These are phyloP conservation scores for Lycaon pictus DNA, from an alignment of 2,113 vertebrate species.

Conservation along the genomic window DNA sequence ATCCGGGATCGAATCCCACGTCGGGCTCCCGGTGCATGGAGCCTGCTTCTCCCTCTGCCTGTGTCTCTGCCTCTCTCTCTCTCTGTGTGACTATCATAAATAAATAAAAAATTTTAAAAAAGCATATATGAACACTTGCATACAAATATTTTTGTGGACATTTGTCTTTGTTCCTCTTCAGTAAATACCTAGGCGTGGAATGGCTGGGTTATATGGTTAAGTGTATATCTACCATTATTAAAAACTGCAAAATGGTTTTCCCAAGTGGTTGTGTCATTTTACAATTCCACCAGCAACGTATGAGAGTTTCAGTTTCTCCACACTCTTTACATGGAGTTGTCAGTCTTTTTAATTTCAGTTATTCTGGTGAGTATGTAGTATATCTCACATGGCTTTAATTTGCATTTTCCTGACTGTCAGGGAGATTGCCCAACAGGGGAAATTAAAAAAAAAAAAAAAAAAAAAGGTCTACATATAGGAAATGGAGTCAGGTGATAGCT, in stretches of 20 bases:
- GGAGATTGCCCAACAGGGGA: not conserved
- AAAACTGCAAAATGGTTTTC: slow-evolving; percentile 5
- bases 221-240: not conserved
- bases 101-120: not conserved
- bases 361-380: not conserved
- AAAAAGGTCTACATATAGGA: not conserved
- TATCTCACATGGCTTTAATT: not conserved
- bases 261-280: not conserved
- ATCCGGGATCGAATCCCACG: too few relatives aligned
- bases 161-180: not conserved
- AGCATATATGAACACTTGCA: not conserved
- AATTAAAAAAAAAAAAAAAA: not conserved
- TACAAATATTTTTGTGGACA: not conserved
- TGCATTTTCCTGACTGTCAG: not conserved
- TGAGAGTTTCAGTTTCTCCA: not conserved
- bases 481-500: not conserved
- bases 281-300: not conserved
- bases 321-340: not conserved
- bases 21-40: too few relatives aligned
- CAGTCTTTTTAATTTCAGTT: not conserved
- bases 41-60: too few relatives aligned
- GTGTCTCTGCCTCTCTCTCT: too few relatives aligned
- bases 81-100: too few relatives aligned
- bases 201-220: not conserved
- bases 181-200: not conserved